A percentile compares a stretch with the other conserved stretches of the same genome.
Evolutionary conservation across 37 sponge, comb jelly and placozoan species (phyloP).

Genomic region (Aphrocallistes beatrix): DNA sequence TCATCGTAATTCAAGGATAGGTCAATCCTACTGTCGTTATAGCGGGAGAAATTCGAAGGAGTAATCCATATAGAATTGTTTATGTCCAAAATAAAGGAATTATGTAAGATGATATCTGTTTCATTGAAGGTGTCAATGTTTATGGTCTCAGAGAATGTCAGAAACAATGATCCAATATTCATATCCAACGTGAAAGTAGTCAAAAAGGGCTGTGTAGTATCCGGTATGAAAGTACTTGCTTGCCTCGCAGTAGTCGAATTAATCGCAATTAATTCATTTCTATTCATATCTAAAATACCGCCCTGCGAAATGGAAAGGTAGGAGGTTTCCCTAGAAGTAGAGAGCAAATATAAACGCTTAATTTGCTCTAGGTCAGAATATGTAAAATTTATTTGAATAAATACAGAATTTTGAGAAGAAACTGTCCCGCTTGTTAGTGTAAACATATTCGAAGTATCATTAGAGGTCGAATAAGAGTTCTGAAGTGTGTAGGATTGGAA

Average conservation of each 20-base stretch:
- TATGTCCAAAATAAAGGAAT: conserved; percentile 28
- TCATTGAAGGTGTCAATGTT: conserved; percentile 29
- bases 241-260: not conserved
- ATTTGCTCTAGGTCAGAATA: conserved; percentile 30
- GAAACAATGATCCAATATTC: not conserved
- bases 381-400: conserved; percentile 38
- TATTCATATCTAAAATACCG: conserved; percentile 18
- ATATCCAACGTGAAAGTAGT: conserved; percentile 33
- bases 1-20: conserved; percentile 39
- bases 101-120: conserved; percentile 19
- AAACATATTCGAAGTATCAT: not conserved
- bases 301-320: not conserved
- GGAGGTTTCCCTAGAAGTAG: conserved; percentile 31
- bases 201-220: conserved; percentile 48
- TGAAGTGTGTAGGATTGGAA: not conserved
- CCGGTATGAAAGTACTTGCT: conserved; percentile 31
- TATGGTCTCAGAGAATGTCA: conserved; percentile 51
- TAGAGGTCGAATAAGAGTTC: not conserved
- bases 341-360: conserved; percentile 22
- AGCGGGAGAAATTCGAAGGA: not conserved
- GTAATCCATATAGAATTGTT: not conserved
- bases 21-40: conserved; percentile 35
- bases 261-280: not conserved
- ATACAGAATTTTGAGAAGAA: conserved; percentile 32
- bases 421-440: conserved; percentile 45